phyloP scores from a whole-genome alignment of 2,113 vertebrate genomes.

The Indicator maculatus region DNA sequence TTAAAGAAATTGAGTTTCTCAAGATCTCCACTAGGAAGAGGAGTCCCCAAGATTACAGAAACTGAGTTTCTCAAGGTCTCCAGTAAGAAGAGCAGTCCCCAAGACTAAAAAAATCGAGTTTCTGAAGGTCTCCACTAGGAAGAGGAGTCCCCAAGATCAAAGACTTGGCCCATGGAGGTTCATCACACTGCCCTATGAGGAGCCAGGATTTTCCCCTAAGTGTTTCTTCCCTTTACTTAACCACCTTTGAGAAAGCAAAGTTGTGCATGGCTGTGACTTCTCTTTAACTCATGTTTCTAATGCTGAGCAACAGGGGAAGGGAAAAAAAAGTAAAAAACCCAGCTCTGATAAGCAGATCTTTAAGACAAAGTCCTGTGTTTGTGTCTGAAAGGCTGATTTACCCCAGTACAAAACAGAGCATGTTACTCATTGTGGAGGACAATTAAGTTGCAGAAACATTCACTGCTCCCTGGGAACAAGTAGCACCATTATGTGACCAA shows the following conservation, averaged over 20 bases:
- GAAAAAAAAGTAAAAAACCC: not conserved
- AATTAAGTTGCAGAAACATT: slow-evolving; percentile 65
- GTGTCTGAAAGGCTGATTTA: slow-evolving; percentile 36
- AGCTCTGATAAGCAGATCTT: not conserved
- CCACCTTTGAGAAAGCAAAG: not conserved
- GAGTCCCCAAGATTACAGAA: too few relatives aligned
- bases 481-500: slow-evolving; percentile 32
- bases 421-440: slow-evolving; percentile 65
- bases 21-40: not conserved
- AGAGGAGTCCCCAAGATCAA: not conserved
- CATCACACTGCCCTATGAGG: not conserved
- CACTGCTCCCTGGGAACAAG: slow-evolving; percentile 43
- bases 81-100: too few relatives aligned
- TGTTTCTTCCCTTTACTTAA: not conserved
- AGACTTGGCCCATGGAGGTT: not conserved
- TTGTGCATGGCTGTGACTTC: not conserved
- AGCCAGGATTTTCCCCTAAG: not conserved
- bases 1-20: not conserved
- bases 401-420: slow-evolving; percentile 62
- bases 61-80: not conserved
- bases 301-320: not conserved
- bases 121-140: not conserved
- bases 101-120: not conserved
- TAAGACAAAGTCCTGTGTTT: not conserved
- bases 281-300: not conserved